A percentile compares a stretch with the other conserved stretches of the same genome.
Conservation (phyloP, 2,113 vertebrate genomes). For the Erythrocebus patas region DNA sequence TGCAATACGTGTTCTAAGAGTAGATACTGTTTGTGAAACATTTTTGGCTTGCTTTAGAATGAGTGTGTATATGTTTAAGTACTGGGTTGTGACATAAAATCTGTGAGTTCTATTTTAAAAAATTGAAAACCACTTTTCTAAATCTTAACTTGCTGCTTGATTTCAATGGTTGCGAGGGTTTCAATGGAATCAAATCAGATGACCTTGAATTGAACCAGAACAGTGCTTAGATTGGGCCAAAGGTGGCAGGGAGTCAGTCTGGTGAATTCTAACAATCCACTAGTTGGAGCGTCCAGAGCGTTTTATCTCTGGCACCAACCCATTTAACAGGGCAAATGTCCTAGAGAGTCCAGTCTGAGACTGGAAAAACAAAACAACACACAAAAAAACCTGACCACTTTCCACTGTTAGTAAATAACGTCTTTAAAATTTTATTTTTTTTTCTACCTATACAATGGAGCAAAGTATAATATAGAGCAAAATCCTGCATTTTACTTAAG, state of each 20-base stretch:
- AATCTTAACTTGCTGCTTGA: not conserved
- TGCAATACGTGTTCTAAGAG: not conserved
- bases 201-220: not conserved
- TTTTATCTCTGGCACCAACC: not conserved
- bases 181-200: not conserved
- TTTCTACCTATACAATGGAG: not conserved
- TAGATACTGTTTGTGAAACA: not conserved
- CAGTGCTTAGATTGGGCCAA: not conserved
- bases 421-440: not conserved
- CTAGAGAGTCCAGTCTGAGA: not conserved
- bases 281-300: not conserved
- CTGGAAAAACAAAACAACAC: not conserved
- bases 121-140: conserved; percentile 17
- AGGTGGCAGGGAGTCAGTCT: not conserved
- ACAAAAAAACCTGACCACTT: not conserved
- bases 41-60: not conserved
- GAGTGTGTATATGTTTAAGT: not conserved
- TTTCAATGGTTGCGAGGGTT: not conserved
- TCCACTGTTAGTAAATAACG: not conserved
- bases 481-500: not conserved
- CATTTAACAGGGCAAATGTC: not conserved
- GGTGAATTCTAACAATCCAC: not conserved
- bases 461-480: not conserved
- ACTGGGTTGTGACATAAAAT: not conserved
- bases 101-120: not conserved